Conservation (phyloP, 2,888 invertebrate genomes). For the Xestia rhomboidea region DNA sequence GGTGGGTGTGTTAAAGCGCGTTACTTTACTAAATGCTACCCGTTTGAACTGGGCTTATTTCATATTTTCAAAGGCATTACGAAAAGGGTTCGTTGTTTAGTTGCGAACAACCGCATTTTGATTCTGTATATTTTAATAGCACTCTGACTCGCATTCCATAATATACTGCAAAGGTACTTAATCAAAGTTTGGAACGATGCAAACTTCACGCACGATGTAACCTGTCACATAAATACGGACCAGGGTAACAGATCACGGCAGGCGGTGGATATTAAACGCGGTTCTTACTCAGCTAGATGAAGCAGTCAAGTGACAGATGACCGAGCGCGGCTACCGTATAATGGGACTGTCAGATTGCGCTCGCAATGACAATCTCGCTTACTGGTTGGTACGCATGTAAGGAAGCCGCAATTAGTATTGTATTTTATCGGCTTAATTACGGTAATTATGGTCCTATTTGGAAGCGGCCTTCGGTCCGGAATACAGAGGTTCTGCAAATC, state of each 20-base stretch:
- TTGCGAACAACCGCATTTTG: neutral
- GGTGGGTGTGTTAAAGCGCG: slow-evolving; percentile 42
- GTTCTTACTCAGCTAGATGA: slow-evolving; percentile 54
- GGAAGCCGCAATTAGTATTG: slow-evolving; percentile 18
- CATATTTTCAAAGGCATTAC: slow-evolving; percentile 32
- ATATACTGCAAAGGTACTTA: neutral
- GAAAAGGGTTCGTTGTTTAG: slow-evolving; percentile 23
- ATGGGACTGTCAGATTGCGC: slow-evolving; percentile 77
- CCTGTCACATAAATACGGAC: slow-evolving; percentile 55
- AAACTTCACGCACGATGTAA: slow-evolving; percentile 27
- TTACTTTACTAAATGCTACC: slow-evolving; percentile 51
- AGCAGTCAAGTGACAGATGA: slow-evolving; percentile 73
- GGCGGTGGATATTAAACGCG: slow-evolving; percentile 61
- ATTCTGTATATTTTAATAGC: neutral
- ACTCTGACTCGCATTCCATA: neutral
- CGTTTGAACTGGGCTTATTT: slow-evolving; percentile 41
- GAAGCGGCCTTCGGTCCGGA: neutral
- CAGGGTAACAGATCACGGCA: slow-evolving; percentile 68
- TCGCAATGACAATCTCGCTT: slow-evolving; percentile 39
- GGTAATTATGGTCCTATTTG: slow-evolving; percentile 7
- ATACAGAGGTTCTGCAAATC: slow-evolving; percentile 24
- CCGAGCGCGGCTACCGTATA: slow-evolving; percentile 76
- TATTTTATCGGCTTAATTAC: slow-evolving; percentile 21
- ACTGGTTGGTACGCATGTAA: slow-evolving; percentile 16
- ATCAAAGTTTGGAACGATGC: neutral